Percentiles rank a stretch among this genome's conserved stretches.
phyloP scores from a whole-genome alignment of 1,140 invertebrate species.

The Pararge aegeria region DNA sequence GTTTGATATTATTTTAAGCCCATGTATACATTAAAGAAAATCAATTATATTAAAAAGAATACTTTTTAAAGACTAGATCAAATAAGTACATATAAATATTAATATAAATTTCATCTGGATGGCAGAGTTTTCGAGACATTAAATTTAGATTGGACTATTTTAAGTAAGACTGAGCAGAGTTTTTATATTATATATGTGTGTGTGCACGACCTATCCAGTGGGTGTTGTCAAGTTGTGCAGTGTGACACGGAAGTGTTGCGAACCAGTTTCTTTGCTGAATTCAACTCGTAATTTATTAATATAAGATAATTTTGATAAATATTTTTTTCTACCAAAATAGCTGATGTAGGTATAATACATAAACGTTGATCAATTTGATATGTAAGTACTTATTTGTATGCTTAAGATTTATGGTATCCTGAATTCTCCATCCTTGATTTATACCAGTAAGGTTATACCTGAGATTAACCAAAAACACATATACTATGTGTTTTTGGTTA shows the following conservation, averaged over 20 bases:
- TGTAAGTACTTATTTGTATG: not conserved
- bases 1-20: not conserved
- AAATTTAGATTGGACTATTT: too few species aligned
- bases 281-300: conserved; percentile 23
- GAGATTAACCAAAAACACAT: too few species aligned
- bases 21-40: not conserved
- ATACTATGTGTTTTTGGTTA: too few species aligned
- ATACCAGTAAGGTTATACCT: too few species aligned
- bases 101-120: too few species aligned
- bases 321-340: conserved; percentile 2
- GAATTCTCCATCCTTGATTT: too few species aligned
- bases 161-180: too few species aligned
- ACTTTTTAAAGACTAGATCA: too few species aligned
- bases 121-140: too few species aligned
- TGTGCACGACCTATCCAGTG: conserved; percentile 23
- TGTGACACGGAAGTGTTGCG: conserved; percentile 33
- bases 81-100: too few species aligned
- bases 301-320: conserved; percentile 21
- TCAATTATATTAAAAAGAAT: not conserved
- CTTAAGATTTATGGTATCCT: not conserved
- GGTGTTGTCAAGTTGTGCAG: conserved; percentile 20
- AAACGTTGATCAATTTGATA: too few species aligned
- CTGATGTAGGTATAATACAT: not conserved
- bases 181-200: too few species aligned
- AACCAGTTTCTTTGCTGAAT: conserved; percentile 31